Base-by-base conservation (phyloP, 1,140 invertebrate species). In the Vollenhovia emeryi region DNA sequence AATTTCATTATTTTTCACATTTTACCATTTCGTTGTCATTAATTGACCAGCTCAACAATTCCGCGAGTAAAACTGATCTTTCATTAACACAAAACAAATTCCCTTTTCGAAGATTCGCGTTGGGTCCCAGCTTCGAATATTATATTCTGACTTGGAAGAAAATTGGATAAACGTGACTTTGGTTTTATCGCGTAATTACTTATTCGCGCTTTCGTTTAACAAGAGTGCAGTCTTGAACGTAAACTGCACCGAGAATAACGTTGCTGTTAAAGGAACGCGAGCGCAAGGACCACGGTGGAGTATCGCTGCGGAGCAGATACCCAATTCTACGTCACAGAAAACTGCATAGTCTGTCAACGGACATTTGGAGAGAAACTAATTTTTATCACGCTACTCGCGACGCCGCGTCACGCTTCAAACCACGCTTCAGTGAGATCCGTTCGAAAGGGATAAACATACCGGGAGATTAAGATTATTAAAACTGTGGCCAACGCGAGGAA, bases 391-490 rank as follows among this genome's bases (percentile, higher is more conserved):
- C 71, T 52, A 60, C 27, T 57, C 85, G 83, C 57, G 85, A 87
- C 15, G 68, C 75, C 21, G 87, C 52, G 27, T n/a, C 86, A 24
- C 86, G 85, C 15, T 48, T 88, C 50, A 84, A 64, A 2, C 87
- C 85, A 18, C 84, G 85, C 18, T 88, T 88, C 8, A 88, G 84
- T 9, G 18, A 88, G 18, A 86, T 84, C 78, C 79, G 86, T 21
- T 48, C 13, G 13, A 69, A 75, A 36, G 11, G n/a, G n/a, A n/a
- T 13, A 0, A 64, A 62, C 18, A 5, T 40, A 3, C 3, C 6
- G 24, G 40, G 21, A 84, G 74, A 87, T 69, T 21, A 83, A 24
- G 15, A 60, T 11, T 11, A 18, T 76, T 27, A 45, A 43, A 27
- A 59, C 15, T 59, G 24, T 21, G 18, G 0, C 18, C 3, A 52